Base-by-base conservation (phyloP, 2,888 invertebrate genomes). In the Eupithecia subfuscata region DNA sequence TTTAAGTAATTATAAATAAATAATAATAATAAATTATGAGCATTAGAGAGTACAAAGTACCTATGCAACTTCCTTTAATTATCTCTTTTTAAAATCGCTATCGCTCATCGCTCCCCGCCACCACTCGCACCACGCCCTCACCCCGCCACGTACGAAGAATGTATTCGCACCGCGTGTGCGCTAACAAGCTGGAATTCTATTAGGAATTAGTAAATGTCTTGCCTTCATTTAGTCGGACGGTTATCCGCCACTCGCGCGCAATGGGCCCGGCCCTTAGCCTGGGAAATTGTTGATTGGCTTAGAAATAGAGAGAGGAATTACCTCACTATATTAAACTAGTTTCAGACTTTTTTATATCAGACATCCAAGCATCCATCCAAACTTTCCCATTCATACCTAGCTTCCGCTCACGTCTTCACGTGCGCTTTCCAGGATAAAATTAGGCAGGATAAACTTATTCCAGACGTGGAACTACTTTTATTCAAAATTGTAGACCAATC, bases 111-210 rank as follows among this genome's bases (percentile, higher is more conserved):
- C 18, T 83, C 5, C 82, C 83, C 65, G 67, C 79, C 34, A 4
- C 9, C 34, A 73, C 14, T 52, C 12, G 14, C 78, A 72, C 81
- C 73, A 76, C 74, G 73, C 80, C 85, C 79, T 60, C 25, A 80
- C 74, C 81, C 79, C 79, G 80, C 88, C 91, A 91, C 91, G 91
- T 91, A 89, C 91, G 79, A 79, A 82, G 83, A 87, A 86, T 87
- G 88, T 92, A 92, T 93, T 91, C 93, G 84, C 79, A 79, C 83
- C 89, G 90, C 91, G 92, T 90, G 87, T 83, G 85, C 81, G 86
- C 91, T 93, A 93, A 93, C 93, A 90, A 92, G 91, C 88, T 86
- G 85, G 89, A 92, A 93, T 93, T 93, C 91, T 90, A 91, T 93
- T 92, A 92, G 87, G 86, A 92, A 92, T 92, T 92, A 92, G 89